Conservation (phyloP, 1,140 invertebrate species). For the Drosophila pseudoobscura region DNA sequence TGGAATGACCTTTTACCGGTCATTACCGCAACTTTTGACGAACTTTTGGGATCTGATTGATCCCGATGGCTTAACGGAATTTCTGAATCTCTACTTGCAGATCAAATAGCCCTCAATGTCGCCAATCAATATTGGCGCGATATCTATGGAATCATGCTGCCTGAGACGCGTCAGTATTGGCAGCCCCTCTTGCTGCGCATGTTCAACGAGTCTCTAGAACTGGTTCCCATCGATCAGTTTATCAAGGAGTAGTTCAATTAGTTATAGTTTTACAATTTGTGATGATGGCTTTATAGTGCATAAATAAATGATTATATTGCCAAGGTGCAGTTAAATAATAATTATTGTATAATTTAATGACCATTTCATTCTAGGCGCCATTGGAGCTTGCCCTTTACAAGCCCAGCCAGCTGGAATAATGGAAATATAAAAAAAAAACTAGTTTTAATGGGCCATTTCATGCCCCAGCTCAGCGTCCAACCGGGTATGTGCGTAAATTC, state of each 20-base stretch:
- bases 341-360: conserved; percentile 15
- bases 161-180: conserved; percentile 74
- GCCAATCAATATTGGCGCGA: conserved; percentile 80
- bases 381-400: conserved; percentile 13
- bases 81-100: conserved; percentile 30
- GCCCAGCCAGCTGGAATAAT: conserved; percentile 18
- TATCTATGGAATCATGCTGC: conserved; percentile 74
- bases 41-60: too few relatives aligned
- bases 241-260: conserved; percentile 25
- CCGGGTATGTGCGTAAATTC: conserved; percentile 35
- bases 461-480: conserved; percentile 47
- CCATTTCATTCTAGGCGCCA: conserved; percentile 30
- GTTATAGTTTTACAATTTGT: conserved; percentile 24
- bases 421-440: conserved; percentile 19
- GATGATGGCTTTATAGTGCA: conserved; percentile 24
- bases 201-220: conserved; percentile 63
- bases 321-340: conserved; percentile 32
- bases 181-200: conserved; percentile 62
- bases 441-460: conserved; percentile 52
- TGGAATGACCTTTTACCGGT: too few relatives aligned
- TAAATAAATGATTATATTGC: conserved; percentile 21
- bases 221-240: conserved; percentile 72
- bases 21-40: too few relatives aligned
- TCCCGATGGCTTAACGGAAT: not conserved
- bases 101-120: conserved; percentile 71